phyloP scores from a whole-genome alignment of 2,797 vertebrate genomes.

The Poeciliopsis paucimaculata region DNA sequence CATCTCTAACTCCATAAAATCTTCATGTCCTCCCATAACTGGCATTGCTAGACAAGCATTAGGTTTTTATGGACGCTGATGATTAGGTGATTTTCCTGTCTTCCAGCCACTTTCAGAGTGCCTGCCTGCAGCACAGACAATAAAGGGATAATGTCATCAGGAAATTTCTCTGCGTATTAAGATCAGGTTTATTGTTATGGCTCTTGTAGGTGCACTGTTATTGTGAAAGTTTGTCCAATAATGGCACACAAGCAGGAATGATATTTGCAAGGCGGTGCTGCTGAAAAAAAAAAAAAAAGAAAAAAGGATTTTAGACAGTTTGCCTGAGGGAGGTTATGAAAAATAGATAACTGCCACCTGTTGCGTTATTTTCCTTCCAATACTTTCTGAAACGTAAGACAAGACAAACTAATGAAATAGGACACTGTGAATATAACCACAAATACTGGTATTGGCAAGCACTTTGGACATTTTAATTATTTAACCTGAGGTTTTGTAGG shows the following conservation, averaged over 20 bases:
- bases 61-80: slow-evolving; percentile 62
- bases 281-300: neutral
- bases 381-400: slow-evolving; percentile 45
- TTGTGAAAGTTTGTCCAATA: slow-evolving; percentile 56
- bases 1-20: slow-evolving; percentile 68
- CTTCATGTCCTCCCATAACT: slow-evolving; percentile 60
- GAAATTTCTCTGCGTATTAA: slow-evolving; percentile 57
- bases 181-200: slow-evolving; percentile 66
- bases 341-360: slow-evolving; percentile 52
- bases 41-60: slow-evolving; percentile 51
- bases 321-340: slow-evolving; percentile 54
- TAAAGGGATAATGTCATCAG: slow-evolving; percentile 52
- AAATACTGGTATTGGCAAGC: neutral
- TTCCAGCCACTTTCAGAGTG: slow-evolving; percentile 38
- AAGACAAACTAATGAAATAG: slow-evolving; percentile 11
- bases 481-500: neutral
- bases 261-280: slow-evolving; percentile 23
- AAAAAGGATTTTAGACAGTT: slow-evolving; percentile 22
- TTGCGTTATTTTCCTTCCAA: slow-evolving; percentile 61
- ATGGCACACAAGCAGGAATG: slow-evolving; percentile 26
- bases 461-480: slow-evolving; percentile 36
- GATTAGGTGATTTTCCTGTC: slow-evolving; percentile 52
- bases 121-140: slow-evolving; percentile 56
- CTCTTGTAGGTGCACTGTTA: slow-evolving; percentile 48
- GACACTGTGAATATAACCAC: slow-evolving; percentile 11